Percentiles rank a stretch among this genome's conserved stretches.
These are phyloP conservation scores for Sphaerophoria taeniata DNA, from an alignment of 2,888 invertebrate genomes.

Conservation along the genomic window DNA sequence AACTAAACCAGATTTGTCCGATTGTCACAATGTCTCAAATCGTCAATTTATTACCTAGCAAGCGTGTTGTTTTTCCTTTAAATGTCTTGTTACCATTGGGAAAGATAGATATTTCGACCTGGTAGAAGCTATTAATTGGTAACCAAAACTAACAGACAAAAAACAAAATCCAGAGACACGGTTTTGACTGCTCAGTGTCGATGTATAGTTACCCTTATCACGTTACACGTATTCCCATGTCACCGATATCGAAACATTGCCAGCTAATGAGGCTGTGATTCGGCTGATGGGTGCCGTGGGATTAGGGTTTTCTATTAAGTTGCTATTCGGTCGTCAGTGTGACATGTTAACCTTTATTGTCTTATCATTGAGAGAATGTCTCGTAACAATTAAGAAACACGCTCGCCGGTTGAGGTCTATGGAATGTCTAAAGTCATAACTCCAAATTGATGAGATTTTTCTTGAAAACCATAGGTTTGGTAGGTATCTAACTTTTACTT, in stretches of 20 bases:
- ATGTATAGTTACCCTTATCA: slow-evolving; percentile 51
- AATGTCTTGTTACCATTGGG: slow-evolving; percentile 18
- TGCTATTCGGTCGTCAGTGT: neutral
- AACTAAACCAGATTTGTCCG: slow-evolving; percentile 66
- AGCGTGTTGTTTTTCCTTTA: slow-evolving; percentile 12
- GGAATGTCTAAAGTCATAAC: slow-evolving; percentile 32
- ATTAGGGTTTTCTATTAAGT: slow-evolving; percentile 55
- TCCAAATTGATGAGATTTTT: slow-evolving; percentile 57
- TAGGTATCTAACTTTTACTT: slow-evolving; percentile 50
- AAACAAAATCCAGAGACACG: neutral
- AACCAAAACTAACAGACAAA: slow-evolving; percentile 18
- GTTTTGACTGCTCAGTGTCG: slow-evolving; percentile 7
- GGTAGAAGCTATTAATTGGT: slow-evolving; percentile 52
- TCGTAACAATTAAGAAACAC: slow-evolving; percentile 48
- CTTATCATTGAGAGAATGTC: slow-evolving; percentile 34
- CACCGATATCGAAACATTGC: slow-evolving; percentile 48
- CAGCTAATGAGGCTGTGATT: slow-evolving; percentile 53
- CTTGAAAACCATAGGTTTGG: neutral
- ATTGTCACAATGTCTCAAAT: slow-evolving; percentile 45
- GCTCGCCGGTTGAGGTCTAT: slow-evolving; percentile 28
- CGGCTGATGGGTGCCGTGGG: slow-evolving; percentile 10
- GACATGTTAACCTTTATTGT: slow-evolving; percentile 43
- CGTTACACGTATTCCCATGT: slow-evolving; percentile 57
- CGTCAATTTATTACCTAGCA: slow-evolving; percentile 47
- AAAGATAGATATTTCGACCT: slow-evolving; percentile 2